Base-by-base conservation (phyloP, 2,113 vertebrate genomes). In the Tetraodon nigroviridis region DNA sequence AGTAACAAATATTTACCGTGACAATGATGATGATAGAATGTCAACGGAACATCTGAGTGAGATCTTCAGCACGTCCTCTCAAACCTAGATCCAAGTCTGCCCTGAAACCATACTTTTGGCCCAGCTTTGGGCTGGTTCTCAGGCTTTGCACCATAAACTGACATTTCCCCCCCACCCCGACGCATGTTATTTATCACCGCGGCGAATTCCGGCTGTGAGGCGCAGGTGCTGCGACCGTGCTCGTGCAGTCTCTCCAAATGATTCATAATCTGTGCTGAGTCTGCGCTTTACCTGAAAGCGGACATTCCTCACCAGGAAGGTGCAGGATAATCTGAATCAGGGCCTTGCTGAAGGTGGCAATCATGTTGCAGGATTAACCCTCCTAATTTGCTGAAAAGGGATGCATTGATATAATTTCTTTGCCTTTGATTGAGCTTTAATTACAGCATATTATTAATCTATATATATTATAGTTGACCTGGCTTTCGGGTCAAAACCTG, bases 261-360 rank as follows among this genome's bases (percentile, higher is more conserved):
- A 81, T 84, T 81, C 82, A 81, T 82, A 77, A 84, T 82, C 64
- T 78, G 62, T 79, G 84, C 84, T 78, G 84, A 82, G 63, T 72
- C 69, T 48, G 84, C 80, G 60, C 64, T 82, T 82, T 70, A 65
- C 71, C 49, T 72, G 57, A 72, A 76, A 50, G 76, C 70, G 79
- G 64, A 68, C 77, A 84, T 86, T 84, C 75, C 76, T 80, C 75
- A 77, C 55, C 64, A 29, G 60, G 75, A 82, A 70, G 24, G 75
- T 52, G 78, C 69, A 5, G 59, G 29, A 70, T 67, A 71, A 80
- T 53, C 65, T 73, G 70, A 78, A 70, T 80, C 73, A 73, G 56
- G 41, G 75, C 37, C 17, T 58, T 42, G 75, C 75, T 79, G 75
- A 82, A 80, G 62, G 73, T 82, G 75, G 73, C 77, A 75, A 76